Conservation (phyloP, 2,113 vertebrate genomes). For the Eira barbara region DNA sequence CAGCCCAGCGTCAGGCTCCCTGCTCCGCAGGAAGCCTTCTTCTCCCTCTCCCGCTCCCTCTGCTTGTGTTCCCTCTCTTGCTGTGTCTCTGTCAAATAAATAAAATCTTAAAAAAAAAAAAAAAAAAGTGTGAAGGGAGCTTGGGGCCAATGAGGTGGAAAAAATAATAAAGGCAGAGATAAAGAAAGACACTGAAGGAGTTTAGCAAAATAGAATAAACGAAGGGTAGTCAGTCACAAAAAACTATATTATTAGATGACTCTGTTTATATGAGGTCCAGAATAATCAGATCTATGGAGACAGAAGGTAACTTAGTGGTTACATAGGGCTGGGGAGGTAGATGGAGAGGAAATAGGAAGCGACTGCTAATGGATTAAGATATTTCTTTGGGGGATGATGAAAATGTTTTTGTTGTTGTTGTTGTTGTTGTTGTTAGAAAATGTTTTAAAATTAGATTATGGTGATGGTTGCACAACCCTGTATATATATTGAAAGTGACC, state of each 20-base stretch:
- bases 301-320: background rate
- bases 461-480: background rate
- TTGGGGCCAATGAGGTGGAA: background rate
- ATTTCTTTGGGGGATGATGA: background rate
- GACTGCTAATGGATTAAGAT: background rate
- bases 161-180: background rate
- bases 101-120: too few species aligned
- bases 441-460: background rate
- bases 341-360: background rate
- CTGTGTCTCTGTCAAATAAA: too few species aligned
- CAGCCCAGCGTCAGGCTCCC: too few species aligned
- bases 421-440: too few species aligned
- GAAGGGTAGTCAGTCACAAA: background rate
- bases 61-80: too few species aligned
- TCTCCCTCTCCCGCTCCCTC: too few species aligned
- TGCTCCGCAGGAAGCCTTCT: too few species aligned
- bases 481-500: background rate
- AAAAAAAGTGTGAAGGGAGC: too few species aligned
- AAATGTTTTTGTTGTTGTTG: conserved; percentile 5
- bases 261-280: background rate
- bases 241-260: background rate
- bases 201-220: background rate
- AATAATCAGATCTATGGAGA: background rate
- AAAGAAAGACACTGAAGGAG: background rate
- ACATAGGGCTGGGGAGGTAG: background rate